Evolutionary conservation across 2,888 invertebrate species (phyloP).

Genomic region (Timema podura): DNA sequence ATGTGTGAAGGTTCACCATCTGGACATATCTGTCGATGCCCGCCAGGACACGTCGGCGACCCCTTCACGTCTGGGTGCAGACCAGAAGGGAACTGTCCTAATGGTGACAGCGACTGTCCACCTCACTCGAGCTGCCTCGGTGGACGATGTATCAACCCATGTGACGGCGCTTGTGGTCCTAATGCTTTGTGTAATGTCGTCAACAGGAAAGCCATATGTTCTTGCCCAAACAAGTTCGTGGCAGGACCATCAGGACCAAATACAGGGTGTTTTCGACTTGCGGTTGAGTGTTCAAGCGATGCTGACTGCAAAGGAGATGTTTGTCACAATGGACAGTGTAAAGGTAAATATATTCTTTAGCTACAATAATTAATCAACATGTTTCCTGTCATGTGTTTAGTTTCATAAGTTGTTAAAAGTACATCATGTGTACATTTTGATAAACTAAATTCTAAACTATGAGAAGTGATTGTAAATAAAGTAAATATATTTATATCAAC

Average conservation of each 20-base stretch:
- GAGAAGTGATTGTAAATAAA: too few species aligned
- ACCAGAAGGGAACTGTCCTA: constrained; percentile 69
- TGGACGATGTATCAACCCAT: constrained; percentile 74
- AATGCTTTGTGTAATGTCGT: constrained; percentile 79
- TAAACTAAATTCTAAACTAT: too few species aligned
- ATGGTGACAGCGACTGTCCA: constrained; percentile 72
- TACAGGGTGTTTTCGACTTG: constrained; percentile 69
- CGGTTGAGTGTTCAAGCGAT: constrained; percentile 63
- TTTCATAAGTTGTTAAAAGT: too few species aligned
- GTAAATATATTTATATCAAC: too few species aligned
- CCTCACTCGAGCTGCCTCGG: constrained; percentile 65
- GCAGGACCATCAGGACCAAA: constrained; percentile 57
- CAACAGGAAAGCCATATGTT: constrained; percentile 71
- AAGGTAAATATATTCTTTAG: constrained; percentile 44
- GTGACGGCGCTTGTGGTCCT: constrained; percentile 74
- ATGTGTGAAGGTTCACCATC: constrained; percentile 61
- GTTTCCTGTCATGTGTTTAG: too few species aligned
- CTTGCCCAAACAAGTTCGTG: constrained; percentile 71
- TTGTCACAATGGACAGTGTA: constrained; percentile 80
- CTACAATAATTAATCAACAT: constrained; percentile 16
- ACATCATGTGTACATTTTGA: too few species aligned
- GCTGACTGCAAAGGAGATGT: constrained; percentile 73
- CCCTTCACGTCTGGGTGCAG: constrained; percentile 70
- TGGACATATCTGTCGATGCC: constrained; percentile 75
- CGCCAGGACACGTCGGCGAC: constrained; percentile 71